Evolutionary conservation across 2,113 vertebrate genomes (phyloP).

Genomic region (Ophiodon elongatus): DNA sequence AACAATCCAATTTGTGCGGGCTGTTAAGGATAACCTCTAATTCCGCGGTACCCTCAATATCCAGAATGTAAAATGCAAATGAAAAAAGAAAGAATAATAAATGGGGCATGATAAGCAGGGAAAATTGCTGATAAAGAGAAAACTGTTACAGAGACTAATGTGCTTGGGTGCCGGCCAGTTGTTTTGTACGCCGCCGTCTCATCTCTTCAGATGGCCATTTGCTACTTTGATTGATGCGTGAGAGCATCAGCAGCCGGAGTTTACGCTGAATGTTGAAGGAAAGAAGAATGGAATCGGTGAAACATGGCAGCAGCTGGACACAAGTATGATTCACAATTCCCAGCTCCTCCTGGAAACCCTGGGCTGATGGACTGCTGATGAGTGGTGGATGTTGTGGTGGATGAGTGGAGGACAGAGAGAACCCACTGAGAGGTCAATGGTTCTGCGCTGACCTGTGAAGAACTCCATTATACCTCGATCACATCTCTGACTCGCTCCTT

Average conservation of each 20-base stretch:
- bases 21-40: conserved; percentile 62
- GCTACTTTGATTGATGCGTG: conserved; percentile 62
- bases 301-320: conserved; percentile 41
- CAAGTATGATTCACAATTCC: conserved; percentile 45
- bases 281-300: conserved; percentile 35
- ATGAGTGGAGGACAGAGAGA: conserved; percentile 72
- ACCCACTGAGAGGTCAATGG: conserved; percentile 77
- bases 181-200: conserved; percentile 45
- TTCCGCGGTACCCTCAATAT: conserved; percentile 55
- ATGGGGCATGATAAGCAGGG: conserved; percentile 67
- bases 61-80: conserved; percentile 62
- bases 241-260: conserved; percentile 16
- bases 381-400: conserved; percentile 63
- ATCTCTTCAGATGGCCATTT: conserved; percentile 62
- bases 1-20: conserved; percentile 55
- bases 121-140: conserved; percentile 77
- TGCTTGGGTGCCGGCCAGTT: conserved; percentile 56
- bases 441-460: conserved; percentile 79
- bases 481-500: conserved; percentile 65
- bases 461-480: conserved; percentile 82
- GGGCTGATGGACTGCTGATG: conserved; percentile 68
- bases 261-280: conserved; percentile 30
- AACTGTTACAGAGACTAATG: conserved; percentile 75
- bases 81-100: conserved; percentile 65
- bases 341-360: conserved; percentile 47